phyloP scores from a whole-genome alignment of 2,888 invertebrate genomes.

The Mycalesis mineus region DNA sequence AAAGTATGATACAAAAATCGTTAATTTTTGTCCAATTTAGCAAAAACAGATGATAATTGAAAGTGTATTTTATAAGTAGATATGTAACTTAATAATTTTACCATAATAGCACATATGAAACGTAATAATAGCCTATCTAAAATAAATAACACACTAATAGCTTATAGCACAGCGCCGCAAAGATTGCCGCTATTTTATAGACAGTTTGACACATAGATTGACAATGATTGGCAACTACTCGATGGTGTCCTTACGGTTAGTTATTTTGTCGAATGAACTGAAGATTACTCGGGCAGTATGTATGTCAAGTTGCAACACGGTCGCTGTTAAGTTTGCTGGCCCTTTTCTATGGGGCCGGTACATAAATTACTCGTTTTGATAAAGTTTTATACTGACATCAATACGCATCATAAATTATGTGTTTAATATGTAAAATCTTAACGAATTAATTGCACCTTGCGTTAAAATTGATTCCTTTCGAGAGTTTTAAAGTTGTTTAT shows the following conservation, averaged over 20 bases:
- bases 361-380: constrained; percentile 1
- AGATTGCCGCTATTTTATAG: constrained; percentile 14
- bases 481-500: neutral
- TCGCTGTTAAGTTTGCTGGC: constrained; percentile 51
- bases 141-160: neutral
- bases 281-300: constrained; percentile 56
- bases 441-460: neutral
- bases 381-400: neutral
- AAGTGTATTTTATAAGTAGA: no score
- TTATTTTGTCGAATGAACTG: constrained; percentile 30
- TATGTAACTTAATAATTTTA: no score
- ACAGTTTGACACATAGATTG: constrained; percentile 20
- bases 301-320: constrained; percentile 69
- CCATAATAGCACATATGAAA: neutral
- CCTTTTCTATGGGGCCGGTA: constrained; percentile 59
- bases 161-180: constrained; percentile 4
- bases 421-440: neutral
- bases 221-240: constrained; percentile 15
- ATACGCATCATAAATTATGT: neutral
- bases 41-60: no score
- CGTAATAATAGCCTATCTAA: no score
- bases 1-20: neutral
- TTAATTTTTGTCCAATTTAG: no score
- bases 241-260: constrained; percentile 29
- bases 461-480: neutral